phyloP scores from a whole-genome alignment of 2,797 vertebrate species.

The Propithecus perrieri region DNA sequence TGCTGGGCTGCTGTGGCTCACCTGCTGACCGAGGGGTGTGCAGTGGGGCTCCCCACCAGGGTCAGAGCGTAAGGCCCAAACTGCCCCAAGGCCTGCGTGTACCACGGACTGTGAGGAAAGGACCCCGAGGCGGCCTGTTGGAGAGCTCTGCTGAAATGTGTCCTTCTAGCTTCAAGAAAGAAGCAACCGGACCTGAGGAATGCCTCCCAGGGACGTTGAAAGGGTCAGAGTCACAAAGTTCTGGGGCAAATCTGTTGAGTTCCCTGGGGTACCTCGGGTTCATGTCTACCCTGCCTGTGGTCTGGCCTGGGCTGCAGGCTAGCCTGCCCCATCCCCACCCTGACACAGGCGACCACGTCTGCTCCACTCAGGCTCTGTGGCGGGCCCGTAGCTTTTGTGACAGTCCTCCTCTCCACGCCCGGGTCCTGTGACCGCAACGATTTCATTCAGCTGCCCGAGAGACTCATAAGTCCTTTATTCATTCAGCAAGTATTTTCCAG shows the following conservation, averaged over 20 bases:
- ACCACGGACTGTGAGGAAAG: not conserved
- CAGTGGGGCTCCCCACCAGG: not conserved
- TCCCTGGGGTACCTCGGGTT: not conserved
- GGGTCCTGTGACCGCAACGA: not conserved
- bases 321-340: not conserved
- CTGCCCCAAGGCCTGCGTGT: not conserved
- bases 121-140: accelerated
- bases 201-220: not conserved
- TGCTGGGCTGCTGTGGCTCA: not conserved
- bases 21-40: not conserved
- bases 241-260: not conserved
- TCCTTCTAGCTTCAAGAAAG: not conserved
- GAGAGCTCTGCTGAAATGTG: not conserved
- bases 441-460: not conserved
- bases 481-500: not conserved
- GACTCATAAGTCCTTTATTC: not conserved
- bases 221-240: not conserved
- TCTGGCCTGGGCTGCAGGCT: not conserved
- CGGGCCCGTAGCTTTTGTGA: too few relatives aligned
- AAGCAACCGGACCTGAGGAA: not conserved
- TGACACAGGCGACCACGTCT: not conserved
- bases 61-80: not conserved
- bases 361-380: not conserved
- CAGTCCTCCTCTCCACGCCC: not conserved
- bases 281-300: not conserved